Evolutionary conservation across 1,140 invertebrate genomes (phyloP), one percentile per base, ranked within the genome.

Genomic region (Zeugodacus cucurbitae): DNA sequence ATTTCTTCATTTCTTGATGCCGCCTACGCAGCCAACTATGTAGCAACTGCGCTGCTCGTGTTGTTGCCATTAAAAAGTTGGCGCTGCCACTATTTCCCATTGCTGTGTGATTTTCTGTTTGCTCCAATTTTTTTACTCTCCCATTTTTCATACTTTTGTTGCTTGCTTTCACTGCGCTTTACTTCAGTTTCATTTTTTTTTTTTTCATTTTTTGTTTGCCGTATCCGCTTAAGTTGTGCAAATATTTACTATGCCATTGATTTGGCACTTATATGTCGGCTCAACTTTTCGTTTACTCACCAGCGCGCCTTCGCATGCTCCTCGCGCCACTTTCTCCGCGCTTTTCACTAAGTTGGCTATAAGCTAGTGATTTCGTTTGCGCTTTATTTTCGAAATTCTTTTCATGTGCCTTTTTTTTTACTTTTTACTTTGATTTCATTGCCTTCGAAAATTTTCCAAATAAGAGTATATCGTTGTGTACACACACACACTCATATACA

Each of bases 241-340:
- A 92, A 92, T 92, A 92, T 92, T 92, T 92, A 92, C 92, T 92
- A 90, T 91, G 90, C 91, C 91, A 92, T 92, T 92, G 91, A 92
- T 92, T 92, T 92, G 90, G 89, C 54, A 90, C 89, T 90, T 91
- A 90, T 92, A 91, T 91, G 91, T 90, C 90, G 91, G 89, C 89
- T 91, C 59, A 64, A 87, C 59, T 87, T 64, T 64, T 58, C 58
- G 48, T 22, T 87, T 90, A 90, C 89, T 64, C 37, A 37, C 44
- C 41, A 22, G 22, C n/a, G 37, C 41, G 37, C 41, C 37, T n/a
- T n/a, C n/a, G n/a, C n/a, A n/a, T n/a, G 20, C 67, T 20, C 67
- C 10, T 14, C 34, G 17, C 70, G 1, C 70, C 32, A 20, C 26
- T n/a, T n/a, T n/a, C n/a, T n/a, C 64, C 26, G 10, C 70, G 11